Conservation (phyloP, 1,140 invertebrate genomes). For the Cydia amplana region DNA sequence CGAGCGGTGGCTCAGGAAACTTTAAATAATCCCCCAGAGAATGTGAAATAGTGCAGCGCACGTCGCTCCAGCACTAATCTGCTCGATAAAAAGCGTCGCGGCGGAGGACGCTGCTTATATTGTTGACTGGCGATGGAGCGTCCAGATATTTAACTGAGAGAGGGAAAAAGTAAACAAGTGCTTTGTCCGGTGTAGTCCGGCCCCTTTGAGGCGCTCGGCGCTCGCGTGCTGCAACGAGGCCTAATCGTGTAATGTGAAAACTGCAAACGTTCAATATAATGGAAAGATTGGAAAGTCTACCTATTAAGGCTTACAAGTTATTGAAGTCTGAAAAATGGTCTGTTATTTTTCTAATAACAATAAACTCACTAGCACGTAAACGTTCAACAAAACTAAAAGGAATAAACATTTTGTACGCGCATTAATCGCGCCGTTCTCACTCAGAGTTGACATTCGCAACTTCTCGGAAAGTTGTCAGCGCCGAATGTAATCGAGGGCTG, state of each 20-base stretch:
- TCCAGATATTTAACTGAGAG: conserved; percentile 52
- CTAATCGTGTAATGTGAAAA: conserved; percentile 47
- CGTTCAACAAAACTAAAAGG: too few relatives aligned
- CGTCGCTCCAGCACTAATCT: conserved; percentile 48
- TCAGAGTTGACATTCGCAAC: conserved; percentile 15
- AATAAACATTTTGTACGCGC: neutral
- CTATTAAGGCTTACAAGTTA: conserved; percentile 6
- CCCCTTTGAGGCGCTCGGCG: conserved; percentile 42
- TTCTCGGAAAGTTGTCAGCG: conserved; percentile 49
- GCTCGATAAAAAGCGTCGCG: conserved; percentile 49
- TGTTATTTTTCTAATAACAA: conserved; percentile 30
- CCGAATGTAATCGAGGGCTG: conserved; percentile 56
- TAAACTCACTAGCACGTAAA: too few relatives aligned
- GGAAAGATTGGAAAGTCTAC: conserved; percentile 4
- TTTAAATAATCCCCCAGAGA: conserved; percentile 52
- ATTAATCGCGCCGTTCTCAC: conserved; percentile 31
- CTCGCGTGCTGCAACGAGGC: conserved; percentile 31
- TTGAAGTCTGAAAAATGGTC: neutral
- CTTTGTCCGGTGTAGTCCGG: conserved; percentile 40
- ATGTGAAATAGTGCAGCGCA: conserved; percentile 47
- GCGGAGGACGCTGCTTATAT: conserved; percentile 43
- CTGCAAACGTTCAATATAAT: conserved; percentile 32
- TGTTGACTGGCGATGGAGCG: conserved; percentile 50
- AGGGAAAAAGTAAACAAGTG: conserved; percentile 51
- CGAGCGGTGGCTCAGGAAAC: conserved; percentile 41